Evolutionary conservation across 2,113 vertebrate genomes (phyloP).

Genomic region (Chamaetylas fuelleborni): DNA sequence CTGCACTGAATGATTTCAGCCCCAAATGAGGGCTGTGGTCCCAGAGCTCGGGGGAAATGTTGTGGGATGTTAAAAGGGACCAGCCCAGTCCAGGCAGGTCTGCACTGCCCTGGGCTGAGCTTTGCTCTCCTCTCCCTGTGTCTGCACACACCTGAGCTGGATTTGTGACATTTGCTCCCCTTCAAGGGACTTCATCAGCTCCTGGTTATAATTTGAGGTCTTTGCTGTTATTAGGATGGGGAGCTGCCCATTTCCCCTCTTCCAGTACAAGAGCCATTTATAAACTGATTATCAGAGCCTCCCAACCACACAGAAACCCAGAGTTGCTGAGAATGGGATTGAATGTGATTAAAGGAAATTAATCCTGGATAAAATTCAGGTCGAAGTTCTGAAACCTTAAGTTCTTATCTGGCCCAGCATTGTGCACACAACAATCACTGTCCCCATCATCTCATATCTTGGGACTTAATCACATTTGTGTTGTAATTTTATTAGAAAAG

Average conservation of each 20-base stretch:
- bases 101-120: neutral
- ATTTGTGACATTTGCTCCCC: neutral
- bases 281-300: neutral
- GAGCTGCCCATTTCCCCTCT: neutral
- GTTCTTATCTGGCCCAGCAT: neutral
- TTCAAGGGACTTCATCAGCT: neutral
- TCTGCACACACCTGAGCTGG: neutral
- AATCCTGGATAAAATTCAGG: conserved; percentile 25
- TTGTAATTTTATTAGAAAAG: neutral
- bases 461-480: neutral
- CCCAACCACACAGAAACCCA: neutral
- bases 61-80: neutral
- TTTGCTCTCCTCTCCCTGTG: neutral
- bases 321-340: neutral
- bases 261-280: neutral
- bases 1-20: neutral
- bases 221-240: neutral
- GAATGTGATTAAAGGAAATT: conserved; percentile 49
- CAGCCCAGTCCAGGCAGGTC: neutral
- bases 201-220: neutral
- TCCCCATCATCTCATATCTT: neutral
- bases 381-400: neutral
- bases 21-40: neutral
- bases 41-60: neutral
- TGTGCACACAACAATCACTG: neutral